Percentiles rank a stretch among this genome's conserved stretches.
Evolutionary conservation across 2,888 invertebrate species (phyloP).

Genomic region (Drosophila limbata): DNA sequence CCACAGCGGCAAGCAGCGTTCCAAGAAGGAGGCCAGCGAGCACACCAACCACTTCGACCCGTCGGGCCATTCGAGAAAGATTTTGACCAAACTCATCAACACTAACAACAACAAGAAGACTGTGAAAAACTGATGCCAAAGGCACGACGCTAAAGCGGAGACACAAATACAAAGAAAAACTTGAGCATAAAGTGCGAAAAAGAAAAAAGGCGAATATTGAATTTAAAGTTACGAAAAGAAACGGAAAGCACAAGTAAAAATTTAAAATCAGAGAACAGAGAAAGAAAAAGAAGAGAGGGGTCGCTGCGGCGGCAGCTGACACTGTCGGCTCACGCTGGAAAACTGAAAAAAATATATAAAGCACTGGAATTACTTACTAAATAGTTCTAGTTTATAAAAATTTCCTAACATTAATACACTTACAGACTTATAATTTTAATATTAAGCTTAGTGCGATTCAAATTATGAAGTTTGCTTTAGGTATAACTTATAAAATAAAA

Average conservation of each 20-base stretch:
- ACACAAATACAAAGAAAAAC: conserved; percentile 19
- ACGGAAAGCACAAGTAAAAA: conserved; percentile 16
- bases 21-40: conserved; percentile 94
- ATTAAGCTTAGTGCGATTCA: conserved; percentile 64
- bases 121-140: conserved; percentile 64
- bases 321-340: conserved; percentile 49
- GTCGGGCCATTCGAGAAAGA: conserved; percentile 90
- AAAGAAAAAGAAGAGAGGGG: conserved; percentile 13
- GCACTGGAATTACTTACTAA: conserved; percentile 49
- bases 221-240: conserved; percentile 13
- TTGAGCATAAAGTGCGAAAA: conserved; percentile 31
- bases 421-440: conserved; percentile 73
- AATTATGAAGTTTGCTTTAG: conserved; percentile 73
- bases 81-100: conserved; percentile 56
- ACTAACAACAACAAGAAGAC: conserved; percentile 91
- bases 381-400: conserved; percentile 49
- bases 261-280: conserved; percentile 34
- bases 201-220: conserved; percentile 12
- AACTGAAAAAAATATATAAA: conserved; percentile 11
- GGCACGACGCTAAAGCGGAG: conserved; percentile 12
- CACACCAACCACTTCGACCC: conserved; percentile 97
- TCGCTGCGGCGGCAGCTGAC: conserved; percentile 53
- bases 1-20: conserved; percentile 95
- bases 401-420: conserved; percentile 66
- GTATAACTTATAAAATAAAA: conserved; percentile 55